Base-by-base conservation (phyloP, 2,888 invertebrate genomes). In the Amaurobius ferox region DNA sequence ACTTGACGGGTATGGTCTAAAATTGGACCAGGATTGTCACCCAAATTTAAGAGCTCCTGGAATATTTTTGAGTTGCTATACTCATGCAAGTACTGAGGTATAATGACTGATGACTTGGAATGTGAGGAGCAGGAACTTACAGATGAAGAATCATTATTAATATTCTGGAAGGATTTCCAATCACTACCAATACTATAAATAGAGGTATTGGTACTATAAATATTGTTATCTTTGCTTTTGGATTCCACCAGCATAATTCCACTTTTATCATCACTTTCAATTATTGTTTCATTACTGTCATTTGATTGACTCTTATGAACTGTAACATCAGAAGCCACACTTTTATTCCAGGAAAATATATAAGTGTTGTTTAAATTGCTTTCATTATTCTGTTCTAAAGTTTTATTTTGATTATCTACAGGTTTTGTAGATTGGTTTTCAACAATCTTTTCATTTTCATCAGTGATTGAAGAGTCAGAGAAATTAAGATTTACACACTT, bases 21-120 rank as follows among this genome's bases (percentile, higher is more conserved):
- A 89, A 97, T 95, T 1, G 97, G 97, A 0, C 97, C 97, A 0
- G 96, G 95, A 11, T 92, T 93, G 89, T 94, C 94, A 0, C 96
- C 96, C 23, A 94, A 92, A 7, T 92, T 91, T 0, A 93, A 93
- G 44, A 97, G 91, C 89, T 95, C 95, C 0, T 93, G 40, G 39
- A 74, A 67, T 13, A 89, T 86, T 85, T 88, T 35, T 30, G 70
- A 40, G 73, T 87, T 83, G 35, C 71, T 74, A 16, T 72, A 72
- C 2, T 39, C 48, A 23, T 68, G 23, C 6, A 83, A 28, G 28
- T 78, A 70, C 23, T 39, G n/a, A 29, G 68, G 67, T 28, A 79
- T 30, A 7, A 76, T 3, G 5, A 44, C 61, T 1, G 35, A 28
- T 11, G 62, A 23, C n/a, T 32, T 67, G 0, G 64, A 16, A 66